Evolutionary conservation across 2,888 invertebrate species (phyloP).

Genomic region (Venusia cambrica): DNA sequence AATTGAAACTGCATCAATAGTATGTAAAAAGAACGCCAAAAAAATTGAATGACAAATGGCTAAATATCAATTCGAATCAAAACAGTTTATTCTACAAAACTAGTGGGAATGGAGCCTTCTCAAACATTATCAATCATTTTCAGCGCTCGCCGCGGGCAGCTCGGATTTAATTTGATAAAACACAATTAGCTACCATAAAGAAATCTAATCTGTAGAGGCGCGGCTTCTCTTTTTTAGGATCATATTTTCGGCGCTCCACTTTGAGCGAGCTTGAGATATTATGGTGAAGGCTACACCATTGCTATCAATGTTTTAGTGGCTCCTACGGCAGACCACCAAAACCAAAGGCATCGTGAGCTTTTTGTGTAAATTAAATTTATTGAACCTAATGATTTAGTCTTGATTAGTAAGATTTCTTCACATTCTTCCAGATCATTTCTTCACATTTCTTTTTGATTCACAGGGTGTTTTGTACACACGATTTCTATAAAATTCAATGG

Average conservation of each 20-base stretch:
- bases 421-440: too few relatives aligned
- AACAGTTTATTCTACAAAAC: constrained; percentile 79
- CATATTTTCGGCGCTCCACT: constrained; percentile 56
- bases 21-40: neutral
- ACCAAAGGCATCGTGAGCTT: too few relatives aligned
- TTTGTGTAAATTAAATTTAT: too few relatives aligned
- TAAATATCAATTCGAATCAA: constrained; percentile 65
- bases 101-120: constrained; percentile 60
- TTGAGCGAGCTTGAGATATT: constrained; percentile 42
- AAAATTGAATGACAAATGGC: constrained; percentile 53
- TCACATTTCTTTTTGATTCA: constrained; percentile 12
- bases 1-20: too few relatives aligned
- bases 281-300: constrained; percentile 5
- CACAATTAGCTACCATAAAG: constrained; percentile 80
- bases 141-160: constrained; percentile 44
- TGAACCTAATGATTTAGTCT: constrained; percentile 11
- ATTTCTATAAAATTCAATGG: constrained; percentile 40
- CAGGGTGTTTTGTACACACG: constrained; percentile 11
- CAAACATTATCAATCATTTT: constrained; percentile 77
- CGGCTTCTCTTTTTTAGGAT: constrained; percentile 65
- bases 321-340: too few relatives aligned
- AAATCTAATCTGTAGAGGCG: constrained; percentile 75
- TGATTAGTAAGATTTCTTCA: constrained; percentile 8
- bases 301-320: too few relatives aligned
- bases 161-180: constrained; percentile 80